Percentiles rank a stretch among this genome's conserved stretches.
phyloP scores from a whole-genome alignment of 2,113 vertebrate genomes.

The Paramisgurnus dabryanus region DNA sequence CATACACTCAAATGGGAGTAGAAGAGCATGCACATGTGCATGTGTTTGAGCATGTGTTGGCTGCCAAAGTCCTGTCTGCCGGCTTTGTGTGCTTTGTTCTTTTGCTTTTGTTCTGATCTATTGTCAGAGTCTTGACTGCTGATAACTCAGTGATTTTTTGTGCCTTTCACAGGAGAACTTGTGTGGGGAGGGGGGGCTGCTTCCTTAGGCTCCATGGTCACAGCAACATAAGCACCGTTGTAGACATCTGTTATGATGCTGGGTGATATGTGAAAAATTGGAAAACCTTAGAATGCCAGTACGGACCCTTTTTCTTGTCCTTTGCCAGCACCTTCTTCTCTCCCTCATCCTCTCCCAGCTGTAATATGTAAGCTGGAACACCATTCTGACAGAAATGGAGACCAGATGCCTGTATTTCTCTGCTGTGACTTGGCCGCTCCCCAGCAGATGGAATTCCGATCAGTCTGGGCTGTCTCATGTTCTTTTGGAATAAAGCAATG shows the following conservation, averaged over 20 bases:
- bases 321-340: conserved; percentile 45
- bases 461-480: conserved; percentile 72
- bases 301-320: conserved; percentile 43
- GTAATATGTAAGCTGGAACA: conserved; percentile 87
- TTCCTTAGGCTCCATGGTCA: not conserved
- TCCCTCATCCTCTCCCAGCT: conserved; percentile 82
- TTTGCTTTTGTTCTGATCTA: conserved; percentile 35
- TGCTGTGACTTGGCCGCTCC: conserved; percentile 91
- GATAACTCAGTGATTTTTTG: conserved; percentile 2
- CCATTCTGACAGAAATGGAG: conserved; percentile 85
- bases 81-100: conserved; percentile 30
- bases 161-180: conserved; percentile 2
- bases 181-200: not conserved
- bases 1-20: not conserved
- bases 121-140: conserved; percentile 26
- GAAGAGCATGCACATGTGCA: conserved; percentile 14
- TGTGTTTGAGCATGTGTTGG: conserved; percentile 17
- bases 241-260: conserved; percentile 14
- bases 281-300: conserved; percentile 50
- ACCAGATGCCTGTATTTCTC: conserved; percentile 93
- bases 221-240: conserved; percentile 3
- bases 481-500: conserved; percentile 28
- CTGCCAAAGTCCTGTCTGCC: conserved; percentile 25
- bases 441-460: conserved; percentile 98
- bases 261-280: conserved; percentile 29